A percentile compares a stretch with the other conserved stretches of the same genome.
Conservation (phyloP, 2,888 invertebrate genomes). For the Agapostemon virescens region DNA sequence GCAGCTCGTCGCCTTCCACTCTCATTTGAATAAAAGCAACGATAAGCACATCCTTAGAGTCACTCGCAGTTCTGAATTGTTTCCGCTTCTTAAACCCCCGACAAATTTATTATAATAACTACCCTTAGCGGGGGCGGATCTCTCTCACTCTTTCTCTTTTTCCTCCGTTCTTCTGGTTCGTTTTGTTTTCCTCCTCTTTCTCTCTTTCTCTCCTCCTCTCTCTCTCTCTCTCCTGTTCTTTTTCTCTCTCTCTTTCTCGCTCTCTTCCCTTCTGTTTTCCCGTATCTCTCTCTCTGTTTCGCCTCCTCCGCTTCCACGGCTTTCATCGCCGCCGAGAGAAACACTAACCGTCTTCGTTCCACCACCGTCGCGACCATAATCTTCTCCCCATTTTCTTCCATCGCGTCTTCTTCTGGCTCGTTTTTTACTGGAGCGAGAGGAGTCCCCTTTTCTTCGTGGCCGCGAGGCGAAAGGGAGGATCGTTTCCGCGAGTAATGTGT, state of each 20-base stretch:
- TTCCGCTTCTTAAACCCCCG: constrained; percentile 80
- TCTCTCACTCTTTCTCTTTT: constrained; percentile 61
- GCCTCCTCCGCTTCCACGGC: constrained; percentile 21
- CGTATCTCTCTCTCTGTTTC: constrained; percentile 22
- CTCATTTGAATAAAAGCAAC: constrained; percentile 80
- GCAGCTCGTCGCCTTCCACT: constrained; percentile 75
- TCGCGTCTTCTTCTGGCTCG: constrained; percentile 40
- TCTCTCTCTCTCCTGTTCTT: constrained; percentile 13
- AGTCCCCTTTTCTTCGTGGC: constrained; percentile 60
- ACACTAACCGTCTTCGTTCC: constrained; percentile 44
- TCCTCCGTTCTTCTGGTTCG: constrained; percentile 5
- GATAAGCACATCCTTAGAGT: constrained; percentile 80
- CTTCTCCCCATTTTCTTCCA: constrained; percentile 49
- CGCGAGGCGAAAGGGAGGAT: constrained; percentile 67
- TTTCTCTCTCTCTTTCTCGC: constrained; percentile 20
- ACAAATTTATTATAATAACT: constrained; percentile 80
- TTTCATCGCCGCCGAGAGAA: constrained; percentile 38
- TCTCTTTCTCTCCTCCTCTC: constrained; percentile 11
- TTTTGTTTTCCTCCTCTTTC: constrained; percentile 22
- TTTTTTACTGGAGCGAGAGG: constrained; percentile 47
- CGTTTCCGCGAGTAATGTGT: constrained; percentile 68
- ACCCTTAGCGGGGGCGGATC: constrained; percentile 76
- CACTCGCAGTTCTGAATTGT: constrained; percentile 79
- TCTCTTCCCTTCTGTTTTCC: no score
- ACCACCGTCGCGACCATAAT: constrained; percentile 37